Percentiles rank a stretch among this genome's conserved stretches.
phyloP scores from a whole-genome alignment of 2,113 vertebrate genomes.

The Rhinichthys klamathensis region DNA sequence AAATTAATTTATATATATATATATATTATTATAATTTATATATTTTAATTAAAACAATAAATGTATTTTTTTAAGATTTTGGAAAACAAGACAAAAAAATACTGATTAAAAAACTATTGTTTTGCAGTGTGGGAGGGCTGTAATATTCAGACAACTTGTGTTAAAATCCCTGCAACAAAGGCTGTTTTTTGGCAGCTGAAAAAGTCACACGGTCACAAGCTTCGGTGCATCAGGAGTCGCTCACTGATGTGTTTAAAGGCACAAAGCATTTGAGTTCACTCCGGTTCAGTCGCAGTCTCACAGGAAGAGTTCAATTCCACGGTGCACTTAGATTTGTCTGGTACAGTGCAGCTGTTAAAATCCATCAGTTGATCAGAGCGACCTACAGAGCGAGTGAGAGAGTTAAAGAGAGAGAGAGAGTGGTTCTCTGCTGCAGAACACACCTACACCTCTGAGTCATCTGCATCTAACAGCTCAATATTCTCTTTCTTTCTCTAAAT shows the following conservation, averaged over 20 bases:
- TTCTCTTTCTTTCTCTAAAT: slow-evolving; percentile 21
- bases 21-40: not conserved
- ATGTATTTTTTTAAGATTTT: not conserved
- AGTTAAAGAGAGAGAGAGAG: slow-evolving; percentile 35
- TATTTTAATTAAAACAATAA: too few species aligned
- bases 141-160: not conserved
- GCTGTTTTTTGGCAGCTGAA: not conserved
- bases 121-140: not conserved
- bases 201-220: not conserved
- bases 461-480: slow-evolving; percentile 52
- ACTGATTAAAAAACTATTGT: not conserved
- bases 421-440: slow-evolving; percentile 52
- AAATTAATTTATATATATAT: not conserved
- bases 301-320: slow-evolving; percentile 36
- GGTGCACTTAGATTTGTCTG: slow-evolving; percentile 37
- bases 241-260: not conserved
- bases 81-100: not conserved
- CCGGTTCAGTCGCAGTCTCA: slow-evolving; percentile 24
- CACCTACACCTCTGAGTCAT: slow-evolving; percentile 65
- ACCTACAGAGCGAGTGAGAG: slow-evolving; percentile 33
- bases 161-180: not conserved
- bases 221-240: not conserved
- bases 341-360: slow-evolving; percentile 44
- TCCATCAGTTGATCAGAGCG: slow-evolving; percentile 47
- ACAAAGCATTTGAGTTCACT: slow-evolving; percentile 12